Conservation (phyloP, 2,797 vertebrate species). For the Rhinogobio ventralis region DNA sequence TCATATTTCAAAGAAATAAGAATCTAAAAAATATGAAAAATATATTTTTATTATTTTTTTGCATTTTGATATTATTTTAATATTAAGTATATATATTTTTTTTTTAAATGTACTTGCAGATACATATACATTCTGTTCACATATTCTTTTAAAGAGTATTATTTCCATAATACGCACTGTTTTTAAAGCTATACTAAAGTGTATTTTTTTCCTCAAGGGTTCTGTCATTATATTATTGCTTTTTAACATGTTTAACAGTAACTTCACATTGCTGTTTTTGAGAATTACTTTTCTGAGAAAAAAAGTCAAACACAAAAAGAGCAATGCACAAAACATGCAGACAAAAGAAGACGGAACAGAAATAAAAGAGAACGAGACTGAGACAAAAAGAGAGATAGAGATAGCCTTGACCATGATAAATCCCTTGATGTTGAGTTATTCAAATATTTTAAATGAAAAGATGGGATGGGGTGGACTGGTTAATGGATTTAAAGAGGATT, state of each 20-base stretch:
- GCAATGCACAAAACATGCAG: slow-evolving; percentile 26
- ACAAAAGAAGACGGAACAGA: slow-evolving; percentile 11
- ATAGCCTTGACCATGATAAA: slow-evolving; percentile 49
- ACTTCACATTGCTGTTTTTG: slow-evolving; percentile 9
- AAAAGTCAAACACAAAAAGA: slow-evolving; percentile 27
- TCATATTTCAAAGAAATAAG: background rate
- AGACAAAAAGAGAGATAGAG: slow-evolving; percentile 17
- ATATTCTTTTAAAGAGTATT: background rate
- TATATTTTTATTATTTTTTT: background rate
- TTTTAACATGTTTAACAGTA: background rate
- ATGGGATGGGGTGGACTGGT: slow-evolving; percentile 21
- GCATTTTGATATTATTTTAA: no score
- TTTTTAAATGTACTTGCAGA: no score
- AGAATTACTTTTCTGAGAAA: slow-evolving; percentile 3
- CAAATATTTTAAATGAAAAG: slow-evolving; percentile 10
- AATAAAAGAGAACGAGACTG: slow-evolving; percentile 7
- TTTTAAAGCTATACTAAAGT: background rate
- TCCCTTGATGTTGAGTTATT: slow-evolving; percentile 27
- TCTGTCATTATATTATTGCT: background rate
- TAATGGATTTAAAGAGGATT: slow-evolving; percentile 48
- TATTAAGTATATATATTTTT: no score
- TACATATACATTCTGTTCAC: no score
- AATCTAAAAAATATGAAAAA: background rate
- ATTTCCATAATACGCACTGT: background rate
- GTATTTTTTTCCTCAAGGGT: background rate